phyloP scores from a whole-genome alignment of 2,888 invertebrate genomes.

The Drepanosiphum platanoidis region DNA sequence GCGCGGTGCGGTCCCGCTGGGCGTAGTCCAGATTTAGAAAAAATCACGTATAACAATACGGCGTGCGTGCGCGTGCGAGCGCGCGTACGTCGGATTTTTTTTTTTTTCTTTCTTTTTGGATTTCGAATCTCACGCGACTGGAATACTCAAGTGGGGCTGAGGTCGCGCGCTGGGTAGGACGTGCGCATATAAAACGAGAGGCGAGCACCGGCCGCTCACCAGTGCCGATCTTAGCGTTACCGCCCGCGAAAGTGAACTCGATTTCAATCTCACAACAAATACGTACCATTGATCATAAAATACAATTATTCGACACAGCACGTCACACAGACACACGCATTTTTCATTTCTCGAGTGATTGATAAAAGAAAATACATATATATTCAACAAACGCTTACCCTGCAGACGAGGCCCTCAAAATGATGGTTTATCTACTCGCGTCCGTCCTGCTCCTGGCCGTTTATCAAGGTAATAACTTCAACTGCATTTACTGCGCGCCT shows the following conservation, averaged over 20 bases:
- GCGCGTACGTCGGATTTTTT: background rate
- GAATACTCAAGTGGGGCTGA: conserved; percentile 62
- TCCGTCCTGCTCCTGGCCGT: conserved; percentile 38
- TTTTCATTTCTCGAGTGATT: conserved; percentile 17
- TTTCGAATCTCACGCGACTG: conserved; percentile 55
- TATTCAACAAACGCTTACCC: background rate
- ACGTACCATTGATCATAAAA: background rate
- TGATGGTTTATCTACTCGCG: conserved; percentile 47
- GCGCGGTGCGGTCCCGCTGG: conserved; percentile 38
- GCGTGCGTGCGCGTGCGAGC: background rate
- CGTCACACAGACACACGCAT: no score
- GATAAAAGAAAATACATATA: no score
- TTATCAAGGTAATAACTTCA: conserved; percentile 45
- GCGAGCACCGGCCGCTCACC: conserved; percentile 59
- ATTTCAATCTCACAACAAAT: conserved; percentile 8
- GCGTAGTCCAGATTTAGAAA: conserved; percentile 59
- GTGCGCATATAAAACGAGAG: conserved; percentile 58
- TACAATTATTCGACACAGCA: no score
- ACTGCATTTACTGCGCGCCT: background rate
- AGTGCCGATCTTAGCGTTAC: conserved; percentile 51
- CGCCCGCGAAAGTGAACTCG: conserved; percentile 57
- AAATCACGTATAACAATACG: conserved; percentile 60
- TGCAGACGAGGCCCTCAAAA: conserved; percentile 18
- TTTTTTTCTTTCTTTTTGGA: conserved; percentile 34
- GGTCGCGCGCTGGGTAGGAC: conserved; percentile 53